A percentile compares a stretch with the other conserved stretches of the same genome.
Conservation (phyloP, 2,888 invertebrate species). For the Oxystoma pomonae region DNA sequence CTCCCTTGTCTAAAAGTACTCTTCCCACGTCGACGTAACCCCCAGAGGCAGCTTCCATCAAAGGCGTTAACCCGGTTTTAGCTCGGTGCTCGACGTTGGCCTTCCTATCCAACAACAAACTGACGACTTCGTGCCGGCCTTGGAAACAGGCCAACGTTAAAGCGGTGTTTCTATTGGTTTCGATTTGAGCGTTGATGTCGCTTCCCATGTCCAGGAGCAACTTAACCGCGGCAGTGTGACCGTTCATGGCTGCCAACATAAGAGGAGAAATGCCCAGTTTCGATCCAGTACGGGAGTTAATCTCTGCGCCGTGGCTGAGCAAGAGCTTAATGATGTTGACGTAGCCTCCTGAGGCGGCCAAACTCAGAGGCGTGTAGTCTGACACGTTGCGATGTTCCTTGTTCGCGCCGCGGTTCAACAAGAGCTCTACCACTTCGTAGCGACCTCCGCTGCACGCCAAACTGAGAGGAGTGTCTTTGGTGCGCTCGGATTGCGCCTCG, state of each 20-base stretch:
- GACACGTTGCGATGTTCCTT: slow-evolving; percentile 98
- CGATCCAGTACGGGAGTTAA: slow-evolving; percentile 95
- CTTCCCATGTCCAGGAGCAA: slow-evolving; percentile 95
- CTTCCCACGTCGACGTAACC: slow-evolving; percentile 98
- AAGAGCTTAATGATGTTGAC: slow-evolving; percentile 96
- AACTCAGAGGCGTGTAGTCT: slow-evolving; percentile 97
- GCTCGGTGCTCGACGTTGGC: slow-evolving; percentile 99
- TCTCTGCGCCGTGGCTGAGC: slow-evolving; percentile 93
- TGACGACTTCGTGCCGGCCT: slow-evolving; percentile 97
- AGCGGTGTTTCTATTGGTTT: slow-evolving; percentile 98
- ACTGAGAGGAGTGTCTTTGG: slow-evolving; percentile 97
- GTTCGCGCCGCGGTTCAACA: slow-evolving; percentile 86
- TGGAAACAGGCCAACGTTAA: slow-evolving; percentile 98
- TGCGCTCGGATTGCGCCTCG: slow-evolving; percentile 97
- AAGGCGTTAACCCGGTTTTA: slow-evolving; percentile 68
- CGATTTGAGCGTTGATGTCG: slow-evolving; percentile 99
- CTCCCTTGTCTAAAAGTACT: slow-evolving; percentile 92
- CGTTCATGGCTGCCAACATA: slow-evolving; percentile 99
- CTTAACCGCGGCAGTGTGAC: slow-evolving; percentile 91
- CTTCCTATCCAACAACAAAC: slow-evolving; percentile 89
- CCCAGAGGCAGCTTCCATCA: slow-evolving; percentile 99
- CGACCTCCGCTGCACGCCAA: slow-evolving; percentile 96
- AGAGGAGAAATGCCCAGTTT: slow-evolving; percentile 97
- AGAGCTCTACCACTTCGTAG: slow-evolving; percentile 91
- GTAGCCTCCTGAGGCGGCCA: slow-evolving; percentile 97